phyloP scores from a whole-genome alignment of 2,888 invertebrate species.

The Halictus ligatus region DNA sequence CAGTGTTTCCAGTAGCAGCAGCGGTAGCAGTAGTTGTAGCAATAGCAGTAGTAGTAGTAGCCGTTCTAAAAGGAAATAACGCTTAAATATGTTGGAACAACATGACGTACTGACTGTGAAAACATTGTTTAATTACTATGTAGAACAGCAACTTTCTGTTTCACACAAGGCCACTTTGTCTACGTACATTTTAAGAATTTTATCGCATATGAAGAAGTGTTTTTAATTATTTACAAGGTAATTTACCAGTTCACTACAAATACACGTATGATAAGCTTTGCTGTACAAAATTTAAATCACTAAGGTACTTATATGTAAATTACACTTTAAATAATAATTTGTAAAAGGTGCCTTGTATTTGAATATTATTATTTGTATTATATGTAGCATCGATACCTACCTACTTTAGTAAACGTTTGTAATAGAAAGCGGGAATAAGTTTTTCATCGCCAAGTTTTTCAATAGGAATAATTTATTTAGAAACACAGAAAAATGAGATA shows the following conservation, averaged over 20 bases:
- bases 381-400: background rate
- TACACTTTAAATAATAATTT: constrained; percentile 43
- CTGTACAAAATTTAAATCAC: constrained; percentile 41
- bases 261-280: constrained; percentile 23
- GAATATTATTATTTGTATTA: constrained; percentile 18
- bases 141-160: constrained; percentile 17
- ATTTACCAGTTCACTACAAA: constrained; percentile 8
- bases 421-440: constrained; percentile 8
- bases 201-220: background rate
- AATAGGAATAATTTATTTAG: constrained; percentile 28
- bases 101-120: constrained; percentile 6
- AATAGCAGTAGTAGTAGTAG: constrained; percentile 67
- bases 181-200: constrained; percentile 7
- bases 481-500: background rate
- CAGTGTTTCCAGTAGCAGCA: constrained; percentile 75
- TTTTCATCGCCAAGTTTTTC: constrained; percentile 7
- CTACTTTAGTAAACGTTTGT: background rate
- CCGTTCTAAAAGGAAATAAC: constrained; percentile 28
- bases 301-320: constrained; percentile 43
- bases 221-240: constrained; percentile 32
- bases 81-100: constrained; percentile 1
- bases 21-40: constrained; percentile 71
- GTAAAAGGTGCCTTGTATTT: constrained; percentile 18
- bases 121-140: constrained; percentile 16
- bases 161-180: constrained; percentile 4